These are phyloP conservation scores for Lepidurus packardi DNA, from an alignment of 1,140 invertebrate genomes.

Conservation along the genomic window DNA sequence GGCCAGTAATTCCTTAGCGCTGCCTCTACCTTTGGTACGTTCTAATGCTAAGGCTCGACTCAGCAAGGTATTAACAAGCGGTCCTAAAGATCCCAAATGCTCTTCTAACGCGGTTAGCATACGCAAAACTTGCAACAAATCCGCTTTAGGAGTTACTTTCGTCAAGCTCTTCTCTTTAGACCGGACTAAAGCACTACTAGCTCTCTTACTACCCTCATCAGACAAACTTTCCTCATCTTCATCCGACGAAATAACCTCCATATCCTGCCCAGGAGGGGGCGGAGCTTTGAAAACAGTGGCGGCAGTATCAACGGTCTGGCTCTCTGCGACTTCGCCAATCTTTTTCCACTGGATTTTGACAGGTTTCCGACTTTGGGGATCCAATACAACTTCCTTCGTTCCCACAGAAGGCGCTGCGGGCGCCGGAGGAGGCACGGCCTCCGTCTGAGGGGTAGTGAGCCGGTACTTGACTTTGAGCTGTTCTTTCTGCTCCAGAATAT, in stretches of 20 bases:
- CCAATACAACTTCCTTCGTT: neutral
- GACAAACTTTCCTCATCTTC: neutral
- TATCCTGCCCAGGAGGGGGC: neutral
- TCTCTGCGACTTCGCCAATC: neutral
- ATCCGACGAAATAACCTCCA: too few relatives aligned
- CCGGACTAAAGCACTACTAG: neutral
- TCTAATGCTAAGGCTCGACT: constrained; percentile 68
- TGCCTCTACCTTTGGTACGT: constrained; percentile 56
- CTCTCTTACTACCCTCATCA: neutral
- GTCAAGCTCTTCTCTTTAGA: constrained; percentile 24
- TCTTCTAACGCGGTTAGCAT: constrained; percentile 70
- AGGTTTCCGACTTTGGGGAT: neutral
- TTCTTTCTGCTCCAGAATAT: constrained; percentile 54
- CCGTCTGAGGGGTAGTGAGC: constrained; percentile 38
- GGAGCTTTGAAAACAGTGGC: neutral
- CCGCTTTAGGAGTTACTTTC: neutral
- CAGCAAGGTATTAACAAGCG: constrained; percentile 65
- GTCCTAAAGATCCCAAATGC: constrained; percentile 69
- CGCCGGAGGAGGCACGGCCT: neutral
- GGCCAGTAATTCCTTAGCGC: constrained; percentile 63
- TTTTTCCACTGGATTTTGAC: constrained; percentile 30
- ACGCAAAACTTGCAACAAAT: constrained; percentile 61
- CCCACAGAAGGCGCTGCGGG: neutral
- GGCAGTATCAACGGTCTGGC: neutral
- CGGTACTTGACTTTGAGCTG: constrained; percentile 47